Percentiles rank a stretch among this genome's conserved stretches.
phyloP scores from a whole-genome alignment of 2,797 vertebrate genomes.

The Tarsius wallacei region DNA sequence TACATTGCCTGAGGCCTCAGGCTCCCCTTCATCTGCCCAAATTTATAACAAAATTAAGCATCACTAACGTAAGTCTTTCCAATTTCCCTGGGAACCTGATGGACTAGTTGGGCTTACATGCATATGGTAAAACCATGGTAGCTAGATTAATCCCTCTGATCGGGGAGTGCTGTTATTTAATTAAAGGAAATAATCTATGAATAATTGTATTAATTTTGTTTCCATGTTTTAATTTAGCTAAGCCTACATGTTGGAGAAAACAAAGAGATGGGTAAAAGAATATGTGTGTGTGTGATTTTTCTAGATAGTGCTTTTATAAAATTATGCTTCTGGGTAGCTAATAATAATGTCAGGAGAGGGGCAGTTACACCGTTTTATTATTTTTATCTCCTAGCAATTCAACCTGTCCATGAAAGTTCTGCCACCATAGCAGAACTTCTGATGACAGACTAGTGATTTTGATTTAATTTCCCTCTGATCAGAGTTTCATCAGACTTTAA shows the following conservation, averaged over 20 bases:
- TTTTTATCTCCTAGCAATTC: conserved; percentile 75
- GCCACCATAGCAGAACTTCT: conserved; percentile 25
- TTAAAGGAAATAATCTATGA: conserved; percentile 49
- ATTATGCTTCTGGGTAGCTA: conserved; percentile 71
- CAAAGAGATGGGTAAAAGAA: conserved; percentile 80
- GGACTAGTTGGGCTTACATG: neutral
- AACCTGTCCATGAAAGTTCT: conserved; percentile 18
- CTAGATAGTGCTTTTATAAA: conserved; percentile 69
- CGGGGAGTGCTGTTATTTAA: neutral
- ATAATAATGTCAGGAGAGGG: conserved; percentile 75
- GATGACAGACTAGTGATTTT: conserved; percentile 44
- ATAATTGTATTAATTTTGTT: conserved; percentile 77
- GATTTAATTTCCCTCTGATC: conserved; percentile 67
- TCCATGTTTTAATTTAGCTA: conserved; percentile 83
- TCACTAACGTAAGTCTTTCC: conserved; percentile 31
- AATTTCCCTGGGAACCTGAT: conserved; percentile 8
- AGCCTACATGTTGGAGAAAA: conserved; percentile 74
- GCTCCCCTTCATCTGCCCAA: conserved; percentile 74
- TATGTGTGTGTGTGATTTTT: conserved; percentile 69
- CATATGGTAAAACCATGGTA: conserved; percentile 58
- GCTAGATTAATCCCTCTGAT: conserved; percentile 58
- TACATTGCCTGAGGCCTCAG: conserved; percentile 16
- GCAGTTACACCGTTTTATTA: conserved; percentile 81
- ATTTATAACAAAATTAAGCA: conserved; percentile 68
- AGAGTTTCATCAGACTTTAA: conserved; percentile 76